A percentile compares a stretch with the other conserved stretches of the same genome.
Conservation (phyloP, 2,113 vertebrate genomes). For the Raja brachyura region DNA sequence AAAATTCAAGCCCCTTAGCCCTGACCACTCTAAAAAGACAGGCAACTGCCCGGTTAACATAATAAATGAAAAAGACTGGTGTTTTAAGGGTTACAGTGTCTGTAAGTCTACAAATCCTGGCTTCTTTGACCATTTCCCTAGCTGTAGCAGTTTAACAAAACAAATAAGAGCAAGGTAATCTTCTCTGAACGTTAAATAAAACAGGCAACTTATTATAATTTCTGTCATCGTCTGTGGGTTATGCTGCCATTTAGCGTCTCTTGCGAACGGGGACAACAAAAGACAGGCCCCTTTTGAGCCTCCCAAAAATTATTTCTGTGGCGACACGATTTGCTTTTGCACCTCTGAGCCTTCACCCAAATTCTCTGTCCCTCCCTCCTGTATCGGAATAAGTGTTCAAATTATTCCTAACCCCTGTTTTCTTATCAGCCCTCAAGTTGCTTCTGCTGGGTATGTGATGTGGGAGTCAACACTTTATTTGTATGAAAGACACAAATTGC, state of each 20-base stretch:
- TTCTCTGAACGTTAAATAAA: conserved; percentile 2
- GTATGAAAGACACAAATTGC: not conserved
- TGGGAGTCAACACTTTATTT: not conserved
- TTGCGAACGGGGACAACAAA: not conserved
- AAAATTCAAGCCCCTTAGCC: not conserved
- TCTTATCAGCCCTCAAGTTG: not conserved
- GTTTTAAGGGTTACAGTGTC: conserved; percentile 4
- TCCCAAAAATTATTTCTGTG: not conserved
- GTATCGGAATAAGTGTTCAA: not conserved
- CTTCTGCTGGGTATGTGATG: not conserved
- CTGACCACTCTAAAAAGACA: not conserved
- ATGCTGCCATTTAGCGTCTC: not conserved
- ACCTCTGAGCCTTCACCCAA: no score
- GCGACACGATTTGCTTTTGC: not conserved
- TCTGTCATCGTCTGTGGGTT: not conserved
- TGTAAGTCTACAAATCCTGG: not conserved
- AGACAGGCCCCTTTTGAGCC: not conserved
- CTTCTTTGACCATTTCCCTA: conserved; percentile 15
- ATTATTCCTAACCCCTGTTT: no score
- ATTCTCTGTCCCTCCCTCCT: not conserved
- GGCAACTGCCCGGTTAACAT: not conserved
- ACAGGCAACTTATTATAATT: conserved; percentile 10
- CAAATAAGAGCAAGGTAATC: not conserved
- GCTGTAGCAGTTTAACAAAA: not conserved
- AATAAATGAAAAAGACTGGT: not conserved